Evolutionary conservation across 2,888 invertebrate species (phyloP), one percentile per base, ranked within the genome.

Genomic region (Pandemis corylana): DNA sequence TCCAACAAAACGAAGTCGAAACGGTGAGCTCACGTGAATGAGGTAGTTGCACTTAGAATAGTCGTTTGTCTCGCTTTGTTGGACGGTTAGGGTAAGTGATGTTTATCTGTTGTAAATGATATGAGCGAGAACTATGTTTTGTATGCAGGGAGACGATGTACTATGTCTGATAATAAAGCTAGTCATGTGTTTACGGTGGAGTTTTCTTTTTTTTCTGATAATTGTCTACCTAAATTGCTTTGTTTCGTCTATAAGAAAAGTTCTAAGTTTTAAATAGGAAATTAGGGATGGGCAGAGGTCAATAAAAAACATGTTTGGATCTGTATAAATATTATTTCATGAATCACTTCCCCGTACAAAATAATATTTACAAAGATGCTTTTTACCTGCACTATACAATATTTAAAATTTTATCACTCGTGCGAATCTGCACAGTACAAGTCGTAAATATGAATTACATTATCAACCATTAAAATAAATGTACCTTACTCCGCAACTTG

Each of bases 241-340:
- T 28, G 2, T n/a, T 28, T 28, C 28, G 28, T 28, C 28, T 28
- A 28, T 28, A 28, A n/a, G n/a, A n/a, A n/a, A n/a, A n/a, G n/a
- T n/a, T n/a, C n/a, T n/a, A n/a, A n/a, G 20, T 20, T 20, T 20
- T 15, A 20, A 64, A 15, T 20, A 64, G 44, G 15, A 64, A 63
- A 63, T n/a, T 3, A 5, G 36, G 28, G 36, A 66, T n/a, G 46
- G 41, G 67, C 10, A n/a, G 10, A 41, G 64, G 42, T 9, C 82
- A 87, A 88, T 78, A 84, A 89, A 84, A 89, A 83, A 83, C 78
- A 68, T 71, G 36, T 78, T 78, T 71, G 78, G 59, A 90, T 90
- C 90, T 90, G 85, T 85, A 89, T 92, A 94, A 94, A 94, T 94
- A 94, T 94, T 92, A 94, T 94, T 93, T 91, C 88, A 94, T 92